These are phyloP conservation scores for Petrolisthes manimaculis DNA, from an alignment of 2,888 invertebrate genomes.

Conservation along the genomic window DNA sequence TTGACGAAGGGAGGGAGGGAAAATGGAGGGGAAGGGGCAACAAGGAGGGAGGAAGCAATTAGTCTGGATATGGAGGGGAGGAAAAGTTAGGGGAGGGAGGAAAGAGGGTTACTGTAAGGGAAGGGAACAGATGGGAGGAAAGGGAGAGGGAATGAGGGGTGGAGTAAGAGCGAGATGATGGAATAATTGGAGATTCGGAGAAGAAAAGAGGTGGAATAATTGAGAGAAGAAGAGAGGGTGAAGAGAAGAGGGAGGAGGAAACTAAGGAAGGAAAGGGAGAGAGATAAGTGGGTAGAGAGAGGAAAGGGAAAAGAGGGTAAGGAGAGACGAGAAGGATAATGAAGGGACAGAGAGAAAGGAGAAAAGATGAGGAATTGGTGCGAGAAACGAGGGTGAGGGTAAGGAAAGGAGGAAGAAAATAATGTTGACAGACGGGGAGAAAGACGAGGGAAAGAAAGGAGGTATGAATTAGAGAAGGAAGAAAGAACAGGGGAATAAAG, in stretches of 20 bases:
- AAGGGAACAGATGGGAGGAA: not conserved
- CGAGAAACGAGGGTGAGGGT: not conserved
- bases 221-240: too few relatives aligned
- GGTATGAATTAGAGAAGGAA: not conserved
- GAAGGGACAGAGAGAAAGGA: not conserved
- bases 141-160: too few relatives aligned
- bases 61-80: not conserved
- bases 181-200: not conserved
- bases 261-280: not conserved
- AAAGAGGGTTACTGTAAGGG: not conserved
- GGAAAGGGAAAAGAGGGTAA: not conserved
- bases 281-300: not conserved
- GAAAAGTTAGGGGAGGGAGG: not conserved
- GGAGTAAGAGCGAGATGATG: not conserved
- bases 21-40: not conserved
- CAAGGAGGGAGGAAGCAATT: too few relatives aligned
- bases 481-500: not conserved
- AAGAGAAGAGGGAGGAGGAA: too few relatives aligned
- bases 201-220: not conserved
- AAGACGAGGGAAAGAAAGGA: not conserved
- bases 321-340: not conserved
- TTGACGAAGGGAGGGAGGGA: not conserved
- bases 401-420: not conserved
- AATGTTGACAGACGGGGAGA: not conserved
- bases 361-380: too few relatives aligned